Conservation (phyloP, 92 coral and sea anemone species). For the Epizoanthus illoricatus region DNA sequence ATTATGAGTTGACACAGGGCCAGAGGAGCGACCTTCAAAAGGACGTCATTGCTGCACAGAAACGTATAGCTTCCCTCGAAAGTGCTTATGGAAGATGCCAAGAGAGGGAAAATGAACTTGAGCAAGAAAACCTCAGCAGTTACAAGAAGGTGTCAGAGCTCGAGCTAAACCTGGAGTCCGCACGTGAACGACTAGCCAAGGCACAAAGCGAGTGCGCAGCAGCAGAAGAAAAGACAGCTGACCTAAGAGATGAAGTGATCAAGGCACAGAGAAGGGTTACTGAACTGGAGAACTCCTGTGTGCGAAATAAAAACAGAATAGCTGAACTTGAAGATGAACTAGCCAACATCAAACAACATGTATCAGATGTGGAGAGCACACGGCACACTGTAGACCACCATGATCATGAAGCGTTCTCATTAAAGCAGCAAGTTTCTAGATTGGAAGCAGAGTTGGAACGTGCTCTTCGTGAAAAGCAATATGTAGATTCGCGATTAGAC, state of each 20-base stretch:
- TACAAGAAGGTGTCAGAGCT: conserved; percentile 67
- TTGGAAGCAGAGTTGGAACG: conserved; percentile 65
- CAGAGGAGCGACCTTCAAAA: conserved; percentile 64
- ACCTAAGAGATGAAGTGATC: conserved; percentile 59
- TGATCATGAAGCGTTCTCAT: conserved; percentile 38
- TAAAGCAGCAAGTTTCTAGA: conserved; percentile 41
- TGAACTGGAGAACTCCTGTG: conserved; percentile 68
- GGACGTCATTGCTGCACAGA: conserved; percentile 62
- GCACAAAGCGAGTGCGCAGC: conserved; percentile 40
- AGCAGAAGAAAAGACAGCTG: conserved; percentile 56
- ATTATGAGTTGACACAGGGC: conserved; percentile 62
- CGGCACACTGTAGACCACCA: conserved; percentile 35
- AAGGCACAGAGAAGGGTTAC: conserved; percentile 63
- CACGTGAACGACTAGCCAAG: conserved; percentile 53
- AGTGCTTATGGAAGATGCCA: conserved; percentile 55
- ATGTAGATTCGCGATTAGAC: conserved; percentile 52
- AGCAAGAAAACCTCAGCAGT: conserved; percentile 61
- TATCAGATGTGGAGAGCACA: conserved; percentile 36
- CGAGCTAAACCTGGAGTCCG: conserved; percentile 64
- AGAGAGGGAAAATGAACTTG: conserved; percentile 67
- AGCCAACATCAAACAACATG: conserved; percentile 45
- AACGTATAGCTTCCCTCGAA: conserved; percentile 61
- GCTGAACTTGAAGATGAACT: conserved; percentile 59
- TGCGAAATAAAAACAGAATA: conserved; percentile 65
- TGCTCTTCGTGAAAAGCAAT: conserved; percentile 51